Base-by-base conservation (phyloP, 1,140 invertebrate genomes). In the Neodiprion virginianus region DNA sequence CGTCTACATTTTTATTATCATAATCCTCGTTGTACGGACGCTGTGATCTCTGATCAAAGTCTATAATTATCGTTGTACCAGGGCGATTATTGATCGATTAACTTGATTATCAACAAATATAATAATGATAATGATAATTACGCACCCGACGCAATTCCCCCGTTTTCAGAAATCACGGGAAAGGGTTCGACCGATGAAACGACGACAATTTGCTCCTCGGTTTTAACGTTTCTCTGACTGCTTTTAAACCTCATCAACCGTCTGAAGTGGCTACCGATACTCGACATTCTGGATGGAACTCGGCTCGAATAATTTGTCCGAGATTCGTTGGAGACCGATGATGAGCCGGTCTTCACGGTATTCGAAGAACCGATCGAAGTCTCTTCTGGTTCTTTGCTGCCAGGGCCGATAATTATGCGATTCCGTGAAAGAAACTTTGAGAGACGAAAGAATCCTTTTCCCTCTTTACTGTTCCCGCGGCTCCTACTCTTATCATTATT, bases 211-310 rank as follows among this genome's bases (percentile, higher is more conserved):
- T 14, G 28, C 53, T 76, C 72, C 17, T 66, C 72, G 48, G 61
- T 47, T 23, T 76, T 50, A n/a, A 74, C 8, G 8, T 72, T 53
- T 7, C 61, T 74, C 8, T 67, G 53, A 12, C 66, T 12, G 8
- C n/a, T 77, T 72, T 72, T 81, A 67, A 74, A 78, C 76, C 79
- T 81, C 72, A 80, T 75, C 69, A 86, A 74, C 66, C 82, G 80
- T 69, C 76, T 84, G 67, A 86, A 73, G 40, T 78, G 78, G 71
- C 75, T 74, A 11, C 75, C 79, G 65, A 84, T 71, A 69, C 76
- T 80, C 21, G 77, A 76, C 53, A 86, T 48, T 69, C 78, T 81
- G 53, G 4, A 61, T 5, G 53, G n/a, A 61, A 61, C 8, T 61
- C 53, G 53, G 11, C 8, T 61, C 5, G 53, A 61, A 61, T 82